Evolutionary conservation across 1,140 invertebrate genomes (phyloP).

Genomic region (Drosophila nigromelanica): DNA sequence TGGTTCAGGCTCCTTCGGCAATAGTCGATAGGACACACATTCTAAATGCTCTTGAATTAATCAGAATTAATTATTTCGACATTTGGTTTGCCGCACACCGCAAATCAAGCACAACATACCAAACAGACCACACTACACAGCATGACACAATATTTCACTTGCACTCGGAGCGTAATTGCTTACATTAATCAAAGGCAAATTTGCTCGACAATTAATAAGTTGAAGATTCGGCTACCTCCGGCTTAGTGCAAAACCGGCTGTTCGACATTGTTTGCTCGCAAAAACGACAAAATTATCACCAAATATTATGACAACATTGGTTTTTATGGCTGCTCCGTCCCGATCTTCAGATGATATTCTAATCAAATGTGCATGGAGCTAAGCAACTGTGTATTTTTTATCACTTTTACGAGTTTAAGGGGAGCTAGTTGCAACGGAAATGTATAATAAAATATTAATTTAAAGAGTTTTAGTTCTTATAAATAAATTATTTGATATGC

Average conservation of each 20-base stretch:
- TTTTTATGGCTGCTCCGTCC: neutral
- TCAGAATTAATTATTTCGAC: constrained; percentile 57
- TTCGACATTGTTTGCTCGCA: neutral
- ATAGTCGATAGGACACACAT: constrained; percentile 12
- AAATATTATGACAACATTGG: constrained; percentile 8
- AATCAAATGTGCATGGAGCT: neutral
- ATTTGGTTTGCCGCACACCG: neutral
- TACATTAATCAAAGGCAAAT: constrained; percentile 60
- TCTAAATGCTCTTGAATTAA: constrained; percentile 51
- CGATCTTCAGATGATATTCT: constrained; percentile 7
- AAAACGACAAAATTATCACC: constrained; percentile 17
- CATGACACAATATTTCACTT: constrained; percentile 29
- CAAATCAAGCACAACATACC: constrained; percentile 7
- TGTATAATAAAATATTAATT: too few species aligned
- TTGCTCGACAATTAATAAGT: constrained; percentile 14
- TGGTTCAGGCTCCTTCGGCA: neutral
- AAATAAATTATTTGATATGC: too few species aligned
- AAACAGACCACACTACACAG: constrained; percentile 23
- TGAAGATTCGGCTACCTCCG: constrained; percentile 10
- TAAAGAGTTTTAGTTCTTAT: too few species aligned
- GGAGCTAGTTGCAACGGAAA: too few species aligned
- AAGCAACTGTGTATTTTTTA: too few species aligned
- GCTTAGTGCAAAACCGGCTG: constrained; percentile 17
- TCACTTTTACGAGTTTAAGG: too few species aligned
- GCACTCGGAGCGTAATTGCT: constrained; percentile 49